Conservation (phyloP, 2,888 invertebrate species). For the Cosmia trapezina region DNA sequence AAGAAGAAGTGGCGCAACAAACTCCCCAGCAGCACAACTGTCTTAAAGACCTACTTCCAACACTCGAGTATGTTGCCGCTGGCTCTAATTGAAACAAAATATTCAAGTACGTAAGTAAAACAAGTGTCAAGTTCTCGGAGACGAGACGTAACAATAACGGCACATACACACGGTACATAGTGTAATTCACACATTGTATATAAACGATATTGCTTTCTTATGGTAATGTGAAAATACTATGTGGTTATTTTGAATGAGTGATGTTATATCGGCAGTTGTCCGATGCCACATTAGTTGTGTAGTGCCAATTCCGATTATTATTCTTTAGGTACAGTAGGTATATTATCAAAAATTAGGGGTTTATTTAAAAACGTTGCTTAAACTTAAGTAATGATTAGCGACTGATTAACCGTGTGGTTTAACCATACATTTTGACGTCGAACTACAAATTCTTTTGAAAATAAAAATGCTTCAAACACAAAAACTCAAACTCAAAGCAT, state of each 20-base stretch:
- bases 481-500: no score
- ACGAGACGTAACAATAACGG: conserved; percentile 14
- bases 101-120: background rate
- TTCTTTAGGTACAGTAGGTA: no score
- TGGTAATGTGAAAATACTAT: conserved; percentile 55
- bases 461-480: no score
- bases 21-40: no score
- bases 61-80: background rate
- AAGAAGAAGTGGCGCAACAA: no score
- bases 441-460: no score
- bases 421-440: no score
- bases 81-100: conserved; percentile 25
- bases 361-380: no score
- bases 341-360: no score
- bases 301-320: background rate
- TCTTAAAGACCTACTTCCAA: background rate
- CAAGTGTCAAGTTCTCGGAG: conserved; percentile 33
- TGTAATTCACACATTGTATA: conserved; percentile 51
- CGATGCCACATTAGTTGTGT: background rate
- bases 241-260: conserved; percentile 15
- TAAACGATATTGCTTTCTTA: conserved; percentile 59
- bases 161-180: conserved; percentile 14
- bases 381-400: no score
- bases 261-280: background rate
- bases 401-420: no score